Conservation (phyloP, 2,113 vertebrate genomes). For the Anguilla rostrata region DNA sequence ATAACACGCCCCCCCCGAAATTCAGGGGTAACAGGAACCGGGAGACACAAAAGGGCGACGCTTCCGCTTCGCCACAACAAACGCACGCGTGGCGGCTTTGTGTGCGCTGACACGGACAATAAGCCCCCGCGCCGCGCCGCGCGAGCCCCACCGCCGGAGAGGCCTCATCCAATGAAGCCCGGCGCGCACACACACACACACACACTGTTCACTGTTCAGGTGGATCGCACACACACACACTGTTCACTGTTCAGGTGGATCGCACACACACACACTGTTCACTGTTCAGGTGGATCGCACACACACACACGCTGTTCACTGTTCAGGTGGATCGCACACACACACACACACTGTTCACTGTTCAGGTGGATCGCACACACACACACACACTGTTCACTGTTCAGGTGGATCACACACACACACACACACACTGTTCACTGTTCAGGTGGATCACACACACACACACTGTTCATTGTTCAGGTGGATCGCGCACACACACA, state of each 20-base stretch:
- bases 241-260: conserved; percentile 39
- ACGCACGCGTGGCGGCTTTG: conserved; percentile 54
- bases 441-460: too few species aligned
- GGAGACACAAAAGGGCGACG: conserved; percentile 30
- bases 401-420: too few species aligned
- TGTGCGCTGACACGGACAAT: conserved; percentile 41
- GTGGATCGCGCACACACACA: too few species aligned
- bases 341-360: too few species aligned
- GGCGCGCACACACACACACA: conserved; percentile 32
- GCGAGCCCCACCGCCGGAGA: conserved; percentile 37
- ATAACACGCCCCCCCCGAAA: conserved; percentile 31
- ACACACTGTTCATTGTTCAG: too few species aligned
- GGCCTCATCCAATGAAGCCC: conserved; percentile 54
- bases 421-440: too few species aligned
- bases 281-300: too few species aligned
- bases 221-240: neutral
- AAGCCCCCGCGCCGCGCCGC: conserved; percentile 36
- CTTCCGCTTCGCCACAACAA: conserved; percentile 43
- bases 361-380: too few species aligned
- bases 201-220: conserved; percentile 39
- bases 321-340: too few species aligned
- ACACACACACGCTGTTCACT: too few species aligned
- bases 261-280: too few species aligned
- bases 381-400: too few species aligned
- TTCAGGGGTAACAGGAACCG: conserved; percentile 29